Evolutionary conservation across 1,140 invertebrate species (phyloP).

Genomic region (Cecropterus lyciades): DNA sequence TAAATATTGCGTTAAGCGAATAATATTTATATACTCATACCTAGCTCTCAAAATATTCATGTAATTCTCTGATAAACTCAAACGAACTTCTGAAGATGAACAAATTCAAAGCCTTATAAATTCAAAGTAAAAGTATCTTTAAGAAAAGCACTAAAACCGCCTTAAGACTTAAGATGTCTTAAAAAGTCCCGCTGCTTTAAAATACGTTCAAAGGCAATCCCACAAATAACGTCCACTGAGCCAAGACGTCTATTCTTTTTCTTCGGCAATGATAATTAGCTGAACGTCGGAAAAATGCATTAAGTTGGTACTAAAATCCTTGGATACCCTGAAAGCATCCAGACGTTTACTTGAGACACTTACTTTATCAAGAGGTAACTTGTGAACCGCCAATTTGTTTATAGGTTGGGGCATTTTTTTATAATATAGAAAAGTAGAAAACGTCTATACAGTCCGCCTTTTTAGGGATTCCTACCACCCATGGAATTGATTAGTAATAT

Average conservation of each 20-base stretch:
- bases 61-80: background rate
- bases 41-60: background rate
- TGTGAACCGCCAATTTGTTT: background rate
- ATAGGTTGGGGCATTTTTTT: background rate
- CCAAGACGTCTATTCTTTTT: conserved; percentile 23
- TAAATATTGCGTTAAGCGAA: too few relatives aligned
- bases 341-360: conserved; percentile 5
- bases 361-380: background rate
- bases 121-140: conserved; percentile 16
- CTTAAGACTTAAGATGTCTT: conserved; percentile 20
- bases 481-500: too few relatives aligned
- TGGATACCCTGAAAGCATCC: background rate
- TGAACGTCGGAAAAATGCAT: conserved; percentile 28
- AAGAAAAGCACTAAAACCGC: conserved; percentile 15
- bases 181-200: conserved; percentile 17
- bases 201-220: conserved; percentile 16
- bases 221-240: conserved; percentile 40
- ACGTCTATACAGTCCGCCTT: too few relatives aligned
- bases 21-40: too few relatives aligned
- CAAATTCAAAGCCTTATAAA: conserved; percentile 7
- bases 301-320: conserved; percentile 12
- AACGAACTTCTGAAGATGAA: background rate
- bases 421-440: too few relatives aligned
- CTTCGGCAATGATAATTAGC: conserved; percentile 33
- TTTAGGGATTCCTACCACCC: too few relatives aligned